These are phyloP conservation scores for Myotis brandtii DNA, from an alignment of 2,113 vertebrate species.

Conservation along the genomic window DNA sequence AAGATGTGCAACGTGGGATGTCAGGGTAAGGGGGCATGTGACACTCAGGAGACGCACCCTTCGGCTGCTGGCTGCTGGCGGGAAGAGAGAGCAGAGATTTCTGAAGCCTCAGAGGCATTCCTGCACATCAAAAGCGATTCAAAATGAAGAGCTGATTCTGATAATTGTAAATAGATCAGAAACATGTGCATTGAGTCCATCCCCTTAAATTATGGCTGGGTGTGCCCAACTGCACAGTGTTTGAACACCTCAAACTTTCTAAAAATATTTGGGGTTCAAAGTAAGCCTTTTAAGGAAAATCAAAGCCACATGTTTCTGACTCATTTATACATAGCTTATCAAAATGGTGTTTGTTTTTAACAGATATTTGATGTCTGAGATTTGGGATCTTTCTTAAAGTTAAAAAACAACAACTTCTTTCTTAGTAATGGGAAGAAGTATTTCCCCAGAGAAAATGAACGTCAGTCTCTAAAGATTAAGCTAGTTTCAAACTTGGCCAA, in stretches of 20 bases:
- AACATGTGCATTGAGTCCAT: background rate
- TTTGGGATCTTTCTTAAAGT: background rate
- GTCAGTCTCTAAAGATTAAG: background rate
- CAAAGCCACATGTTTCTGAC: background rate
- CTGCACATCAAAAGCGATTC: background rate
- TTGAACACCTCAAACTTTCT: slow-evolving; percentile 44
- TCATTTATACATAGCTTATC: background rate
- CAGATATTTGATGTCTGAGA: background rate
- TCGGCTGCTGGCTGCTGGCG: background rate
- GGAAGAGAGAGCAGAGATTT: background rate
- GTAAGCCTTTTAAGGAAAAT: background rate
- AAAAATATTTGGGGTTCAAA: slow-evolving; percentile 49
- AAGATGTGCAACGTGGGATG: accelerated
- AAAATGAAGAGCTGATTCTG: background rate
- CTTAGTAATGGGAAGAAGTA: background rate
- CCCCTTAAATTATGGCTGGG: background rate
- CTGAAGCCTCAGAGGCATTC: background rate
- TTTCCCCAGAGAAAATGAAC: background rate
- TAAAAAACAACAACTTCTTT: background rate
- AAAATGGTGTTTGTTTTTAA: slow-evolving; percentile 48
- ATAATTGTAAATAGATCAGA: background rate
- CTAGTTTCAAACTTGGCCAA: background rate
- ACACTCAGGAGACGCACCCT: background rate
- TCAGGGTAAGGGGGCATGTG: accelerated
- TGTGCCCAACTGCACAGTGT: background rate